Base-by-base conservation (phyloP, 2,888 invertebrate genomes). In the Drosophila barbarae region DNA sequence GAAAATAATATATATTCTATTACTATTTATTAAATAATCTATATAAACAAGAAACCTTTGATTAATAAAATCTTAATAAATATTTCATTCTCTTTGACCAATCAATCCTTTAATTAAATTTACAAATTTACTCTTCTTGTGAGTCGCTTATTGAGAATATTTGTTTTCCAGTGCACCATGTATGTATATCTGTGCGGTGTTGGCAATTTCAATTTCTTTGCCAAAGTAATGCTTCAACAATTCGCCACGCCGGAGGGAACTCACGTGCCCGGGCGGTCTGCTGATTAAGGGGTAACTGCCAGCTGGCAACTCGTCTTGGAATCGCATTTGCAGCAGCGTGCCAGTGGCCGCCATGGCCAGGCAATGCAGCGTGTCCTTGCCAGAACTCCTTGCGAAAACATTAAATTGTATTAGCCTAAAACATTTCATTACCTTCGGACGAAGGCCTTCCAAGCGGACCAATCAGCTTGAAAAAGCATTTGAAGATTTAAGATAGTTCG, bases 351-450 rank as follows among this genome's bases (percentile, higher is more conserved):
- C 53, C 18, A 26, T 32, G 15, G 50, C 32, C 32, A 9, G 21
- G 52, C 55, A 51, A 32, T 34, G 49, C 51, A 42, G 61, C 64
- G 44, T 61, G 68, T 68, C 57, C 77, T 81, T 67, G 75, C n/a
- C 10, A 51, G 26, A 23, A 38, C 35, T 63, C 52, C 42, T 47
- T 46, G 51, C 55, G 23, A 52, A 56, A 67, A 61, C 77, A 77
- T 74, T 70, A 83, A 83, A 83, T 71, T 71, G 84, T 74, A 77
- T 78, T 80, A 84, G 77, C 53, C 71, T 70, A 77, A 72, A 68
- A 71, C 66, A 75, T 80, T 73, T 67, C 73, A 77, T 73, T 81
- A 73, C 64, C 60, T 59, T 39, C 8, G 30, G 38, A 12, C 41
- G 32, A 7, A 18, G 30, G 46, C 26, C 41, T 41, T 15, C 50